A percentile compares a stretch with the other conserved stretches of the same genome.
Evolutionary conservation across 2,113 vertebrate species (phyloP).

Genomic region (Atractosteus spatula): DNA sequence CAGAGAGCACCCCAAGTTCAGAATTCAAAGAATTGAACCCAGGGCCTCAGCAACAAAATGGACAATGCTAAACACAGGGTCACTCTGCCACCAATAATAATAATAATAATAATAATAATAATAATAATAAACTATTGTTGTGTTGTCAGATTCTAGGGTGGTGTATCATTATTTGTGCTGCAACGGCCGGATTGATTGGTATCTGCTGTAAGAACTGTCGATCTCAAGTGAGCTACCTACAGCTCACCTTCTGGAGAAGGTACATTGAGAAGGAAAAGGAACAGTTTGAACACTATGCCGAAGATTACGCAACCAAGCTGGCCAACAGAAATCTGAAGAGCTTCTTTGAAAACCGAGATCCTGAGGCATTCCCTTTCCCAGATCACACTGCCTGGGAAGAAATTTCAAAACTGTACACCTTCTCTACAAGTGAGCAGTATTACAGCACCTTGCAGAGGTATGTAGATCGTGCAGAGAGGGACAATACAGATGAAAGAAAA

Average conservation of each 20-base stretch:
- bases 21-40: too few relatives aligned
- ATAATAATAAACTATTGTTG: not conserved
- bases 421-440: constrained; percentile 55
- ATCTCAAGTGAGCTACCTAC: constrained; percentile 70
- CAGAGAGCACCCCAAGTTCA: too few relatives aligned
- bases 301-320: constrained; percentile 60
- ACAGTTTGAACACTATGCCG: constrained; percentile 50
- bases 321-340: constrained; percentile 65
- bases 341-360: constrained; percentile 63
- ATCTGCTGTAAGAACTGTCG: constrained; percentile 65
- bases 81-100: too few relatives aligned
- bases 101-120: not conserved
- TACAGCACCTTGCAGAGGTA: constrained; percentile 70
- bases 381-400: constrained; percentile 68
- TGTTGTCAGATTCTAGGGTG: constrained; percentile 65
- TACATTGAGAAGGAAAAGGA: constrained; percentile 66
- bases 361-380: constrained; percentile 56
- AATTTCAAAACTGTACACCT: constrained; percentile 60
- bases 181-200: constrained; percentile 40
- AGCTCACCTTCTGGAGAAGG: constrained; percentile 65
- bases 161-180: constrained; percentile 52
- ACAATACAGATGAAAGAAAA: constrained; percentile 53
- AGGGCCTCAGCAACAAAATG: too few relatives aligned
- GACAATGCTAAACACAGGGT: too few relatives aligned
- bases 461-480: constrained; percentile 56